Percentiles rank a stretch among this genome's conserved stretches.
phyloP scores from a whole-genome alignment of 1,140 invertebrate species.

The Periplaneta americana region DNA sequence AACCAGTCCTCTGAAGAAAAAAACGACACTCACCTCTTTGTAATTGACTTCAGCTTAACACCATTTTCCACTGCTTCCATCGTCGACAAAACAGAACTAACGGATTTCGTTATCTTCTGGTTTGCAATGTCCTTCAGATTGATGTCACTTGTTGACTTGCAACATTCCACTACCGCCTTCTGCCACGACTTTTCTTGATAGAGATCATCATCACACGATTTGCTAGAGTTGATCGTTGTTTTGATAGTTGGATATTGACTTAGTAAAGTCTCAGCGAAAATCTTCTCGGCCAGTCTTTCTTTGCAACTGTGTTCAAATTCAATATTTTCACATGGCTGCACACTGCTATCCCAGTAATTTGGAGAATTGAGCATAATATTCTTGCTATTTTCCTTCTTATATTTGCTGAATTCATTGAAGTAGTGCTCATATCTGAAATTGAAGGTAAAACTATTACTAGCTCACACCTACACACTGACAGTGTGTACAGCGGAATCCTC shows the following conservation, averaged over 20 bases:
- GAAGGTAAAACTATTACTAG: not conserved
- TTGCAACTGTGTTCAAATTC: not conserved
- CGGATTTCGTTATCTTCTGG: not conserved
- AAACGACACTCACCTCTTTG: not conserved
- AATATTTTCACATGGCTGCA: not conserved
- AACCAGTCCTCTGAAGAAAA: too few relatives aligned
- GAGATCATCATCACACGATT: not conserved
- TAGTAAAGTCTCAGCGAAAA: not conserved
- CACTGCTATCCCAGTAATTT: not conserved
- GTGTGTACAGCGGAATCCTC: too few relatives aligned
- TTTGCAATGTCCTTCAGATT: not conserved
- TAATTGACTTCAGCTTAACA: not conserved
- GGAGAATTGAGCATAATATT: not conserved
- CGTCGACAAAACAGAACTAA: not conserved
- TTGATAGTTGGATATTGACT: not conserved
- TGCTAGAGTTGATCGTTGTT: too few relatives aligned
- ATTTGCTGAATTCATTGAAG: not conserved
- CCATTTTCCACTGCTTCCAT: not conserved
- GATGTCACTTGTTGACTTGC: not conserved
- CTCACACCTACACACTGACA: too few relatives aligned
- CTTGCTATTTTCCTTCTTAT: not conserved
- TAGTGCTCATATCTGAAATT: not conserved
- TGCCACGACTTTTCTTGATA: not conserved
- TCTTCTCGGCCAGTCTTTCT: not conserved
- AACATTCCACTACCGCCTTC: not conserved